Evolutionary conservation across 2,888 invertebrate genomes (phyloP), one percentile per base, ranked within the genome.

Genomic region (Hypena proboscidalis): DNA sequence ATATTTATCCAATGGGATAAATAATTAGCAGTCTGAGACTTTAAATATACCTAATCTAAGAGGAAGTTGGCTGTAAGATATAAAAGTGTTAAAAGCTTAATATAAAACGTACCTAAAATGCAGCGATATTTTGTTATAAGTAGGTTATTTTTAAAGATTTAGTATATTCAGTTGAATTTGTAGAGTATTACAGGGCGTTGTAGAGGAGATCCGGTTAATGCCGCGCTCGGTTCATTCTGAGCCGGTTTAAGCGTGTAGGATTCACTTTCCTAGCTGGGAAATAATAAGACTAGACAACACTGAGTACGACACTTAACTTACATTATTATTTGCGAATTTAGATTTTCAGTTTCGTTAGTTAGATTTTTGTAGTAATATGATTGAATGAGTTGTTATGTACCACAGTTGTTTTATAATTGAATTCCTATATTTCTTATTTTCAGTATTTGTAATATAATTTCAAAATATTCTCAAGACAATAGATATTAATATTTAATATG

Each of bases 191-290:
- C 62, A 68, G 57, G 58, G 61, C 59, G 57, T 61, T 67, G 68
- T 71, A 59, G 46, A 45, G 53, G 59, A 64, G 70, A 79, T 75
- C 73, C 67, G 58, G 64, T 74, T 76, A 79, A 78, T 72, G 63
- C 77, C 62, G 51, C 67, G 61, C 66, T 59, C 67, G 61, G 71
- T 70, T 69, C 65, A 59, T 51, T 63, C 59, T 78, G 75, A 74
- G 76, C 78, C 75, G 48, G 64, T 70, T 77, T 77, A 78, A 80
- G 74, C 71, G 50, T 48, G 54, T 64, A 64, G 66, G 61, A 75
- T 73, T 64, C 69, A 65, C 72, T 68, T 72, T 64, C 43, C 59
- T 60, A 64, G 61, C 65, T 61, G 54, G 49, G 47, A 62, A 67
- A 69, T 71, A 71, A 70, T 66, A 75, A 65, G 54, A 61, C 63